phyloP scores from a whole-genome alignment of 2,888 invertebrate genomes.

The Geophilus truncorum region DNA sequence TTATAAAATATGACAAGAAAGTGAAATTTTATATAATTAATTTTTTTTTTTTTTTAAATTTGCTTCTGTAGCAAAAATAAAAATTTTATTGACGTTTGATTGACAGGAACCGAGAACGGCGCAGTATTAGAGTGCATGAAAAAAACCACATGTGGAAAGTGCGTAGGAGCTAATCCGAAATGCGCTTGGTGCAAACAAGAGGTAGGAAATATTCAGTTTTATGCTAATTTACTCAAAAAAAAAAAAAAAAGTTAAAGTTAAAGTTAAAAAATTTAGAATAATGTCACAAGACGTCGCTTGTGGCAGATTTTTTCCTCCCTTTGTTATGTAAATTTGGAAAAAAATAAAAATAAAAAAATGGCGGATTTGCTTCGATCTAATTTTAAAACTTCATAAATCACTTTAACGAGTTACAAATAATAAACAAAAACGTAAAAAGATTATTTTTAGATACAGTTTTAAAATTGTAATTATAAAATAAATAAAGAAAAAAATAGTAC shows the following conservation, averaged over 20 bases:
- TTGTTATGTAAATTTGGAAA: no score
- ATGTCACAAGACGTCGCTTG: neutral
- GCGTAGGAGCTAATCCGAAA: neutral
- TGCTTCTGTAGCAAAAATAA: no score
- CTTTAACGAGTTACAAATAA: neutral
- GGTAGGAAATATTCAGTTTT: neutral
- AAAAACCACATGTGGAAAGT: conserved; percentile 11
- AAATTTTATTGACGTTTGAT: neutral
- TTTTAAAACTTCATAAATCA: neutral
- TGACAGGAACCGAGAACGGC: neutral
- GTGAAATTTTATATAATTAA: neutral
- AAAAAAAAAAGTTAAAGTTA: neutral
- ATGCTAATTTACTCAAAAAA: neutral
- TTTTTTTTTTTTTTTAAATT: neutral
- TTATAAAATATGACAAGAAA: neutral
- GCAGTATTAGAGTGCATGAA: neutral
- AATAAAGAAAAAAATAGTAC: no score
- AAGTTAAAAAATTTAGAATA: neutral
- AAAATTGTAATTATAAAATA: no score
- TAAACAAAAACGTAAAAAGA: neutral
- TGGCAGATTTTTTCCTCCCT: neutral
- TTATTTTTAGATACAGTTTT: no score
- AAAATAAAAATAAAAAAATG: no score
- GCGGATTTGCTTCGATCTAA: no score
- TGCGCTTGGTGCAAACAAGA: conserved; percentile 3